A percentile compares a stretch with the other conserved stretches of the same genome.
These are phyloP conservation scores for Hemicordylus capensis DNA, from an alignment of 2,113 vertebrate species.

Conservation along the genomic window DNA sequence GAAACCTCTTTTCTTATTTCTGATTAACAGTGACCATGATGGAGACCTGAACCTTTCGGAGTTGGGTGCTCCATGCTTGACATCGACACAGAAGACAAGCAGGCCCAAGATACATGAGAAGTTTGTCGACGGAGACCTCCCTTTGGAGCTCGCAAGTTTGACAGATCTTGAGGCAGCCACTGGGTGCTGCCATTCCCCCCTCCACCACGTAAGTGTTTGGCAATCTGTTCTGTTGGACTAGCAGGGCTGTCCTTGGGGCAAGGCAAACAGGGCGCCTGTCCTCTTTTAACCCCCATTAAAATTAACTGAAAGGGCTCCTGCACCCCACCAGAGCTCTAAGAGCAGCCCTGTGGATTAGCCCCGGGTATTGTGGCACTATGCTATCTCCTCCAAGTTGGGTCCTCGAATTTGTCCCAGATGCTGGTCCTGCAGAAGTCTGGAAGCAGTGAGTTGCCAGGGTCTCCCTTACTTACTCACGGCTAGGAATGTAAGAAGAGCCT, in stretches of 20 bases:
- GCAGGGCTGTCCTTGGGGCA: no score
- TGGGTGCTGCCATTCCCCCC: background rate
- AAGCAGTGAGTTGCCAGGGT: background rate
- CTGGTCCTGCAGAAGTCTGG: background rate
- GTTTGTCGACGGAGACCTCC: background rate
- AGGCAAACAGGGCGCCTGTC: no score
- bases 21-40: conserved; percentile 54
- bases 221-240: no score
- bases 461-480: background rate
- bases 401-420: background rate
- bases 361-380: no score
- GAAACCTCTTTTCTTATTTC: background rate
- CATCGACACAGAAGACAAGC: conserved; percentile 38
- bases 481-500: no score
- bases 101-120: conserved; percentile 4
- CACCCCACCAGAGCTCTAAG: no score
- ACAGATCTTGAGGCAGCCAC: conserved; percentile 33
- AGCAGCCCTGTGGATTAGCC: no score
- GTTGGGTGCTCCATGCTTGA: conserved; percentile 37
- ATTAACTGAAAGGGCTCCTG: no score
- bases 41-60: conserved; percentile 34
- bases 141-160: conserved; percentile 43
- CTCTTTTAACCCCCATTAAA: no score
- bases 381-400: background rate
- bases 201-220: conserved; percentile 58